These are phyloP conservation scores for Cryptoblepharus egeriae DNA, from an alignment of 2,797 vertebrate species.

Conservation along the genomic window DNA sequence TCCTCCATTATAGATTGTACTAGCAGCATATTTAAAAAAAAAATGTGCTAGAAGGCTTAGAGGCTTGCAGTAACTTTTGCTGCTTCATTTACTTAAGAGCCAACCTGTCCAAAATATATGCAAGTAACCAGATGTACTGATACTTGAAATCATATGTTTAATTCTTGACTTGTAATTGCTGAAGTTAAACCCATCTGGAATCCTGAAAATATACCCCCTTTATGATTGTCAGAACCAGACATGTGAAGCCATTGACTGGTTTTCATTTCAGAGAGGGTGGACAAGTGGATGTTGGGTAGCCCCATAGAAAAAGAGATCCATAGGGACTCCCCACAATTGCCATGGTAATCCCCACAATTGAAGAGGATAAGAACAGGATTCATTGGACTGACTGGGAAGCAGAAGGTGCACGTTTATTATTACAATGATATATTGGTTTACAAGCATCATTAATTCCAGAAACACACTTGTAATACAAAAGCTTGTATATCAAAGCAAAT, in stretches of 20 bases:
- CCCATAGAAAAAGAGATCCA: background rate
- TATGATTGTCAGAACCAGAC: background rate
- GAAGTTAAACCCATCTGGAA: background rate
- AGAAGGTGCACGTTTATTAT: too few relatives aligned
- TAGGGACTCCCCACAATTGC: too few relatives aligned
- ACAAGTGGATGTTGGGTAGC: background rate
- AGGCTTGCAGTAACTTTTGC: background rate
- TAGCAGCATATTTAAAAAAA: background rate
- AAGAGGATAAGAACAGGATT: background rate
- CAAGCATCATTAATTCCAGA: too few relatives aligned
- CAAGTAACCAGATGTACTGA: background rate
- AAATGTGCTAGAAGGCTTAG: background rate
- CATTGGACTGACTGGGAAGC: background rate
- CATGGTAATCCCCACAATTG: background rate
- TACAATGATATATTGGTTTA: too few relatives aligned
- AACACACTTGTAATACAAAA: too few relatives aligned
- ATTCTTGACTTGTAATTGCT: background rate
- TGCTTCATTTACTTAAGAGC: background rate
- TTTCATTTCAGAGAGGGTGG: background rate
- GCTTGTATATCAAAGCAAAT: too few relatives aligned
- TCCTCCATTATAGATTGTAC: conserved; percentile 34
- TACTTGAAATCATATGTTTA: background rate
- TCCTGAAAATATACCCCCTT: background rate
- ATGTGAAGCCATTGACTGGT: background rate
- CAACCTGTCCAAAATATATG: background rate